Conservation (phyloP, 2,797 vertebrate species). For the Lagorchestes hirsutus region DNA sequence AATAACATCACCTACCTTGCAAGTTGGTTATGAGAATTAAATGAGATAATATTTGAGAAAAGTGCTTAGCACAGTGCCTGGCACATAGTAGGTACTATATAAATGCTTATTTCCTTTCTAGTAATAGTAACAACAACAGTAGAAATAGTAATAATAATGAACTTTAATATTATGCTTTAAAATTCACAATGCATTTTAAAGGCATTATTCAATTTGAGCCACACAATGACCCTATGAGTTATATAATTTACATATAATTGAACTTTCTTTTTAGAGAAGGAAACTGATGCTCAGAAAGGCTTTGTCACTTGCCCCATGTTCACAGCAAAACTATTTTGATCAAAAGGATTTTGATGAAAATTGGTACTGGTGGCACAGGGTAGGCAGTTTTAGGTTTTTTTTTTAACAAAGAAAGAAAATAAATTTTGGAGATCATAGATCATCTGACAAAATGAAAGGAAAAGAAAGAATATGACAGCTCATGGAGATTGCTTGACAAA, state of each 20-base stretch:
- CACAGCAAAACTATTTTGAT: neutral
- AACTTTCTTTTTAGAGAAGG: neutral
- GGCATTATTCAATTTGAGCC: neutral
- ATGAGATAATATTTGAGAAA: neutral
- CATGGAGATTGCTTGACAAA: neutral
- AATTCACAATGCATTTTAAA: neutral
- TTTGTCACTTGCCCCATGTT: neutral
- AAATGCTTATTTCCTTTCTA: neutral
- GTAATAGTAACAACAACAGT: neutral
- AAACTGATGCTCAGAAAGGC: neutral
- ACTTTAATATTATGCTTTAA: neutral
- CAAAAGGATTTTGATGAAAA: neutral
- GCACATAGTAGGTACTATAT: neutral
- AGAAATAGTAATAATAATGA: neutral
- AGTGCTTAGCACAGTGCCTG: neutral
- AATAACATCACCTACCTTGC: neutral
- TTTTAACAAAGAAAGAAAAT: neutral
- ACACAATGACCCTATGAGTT: neutral
- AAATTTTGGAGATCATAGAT: neutral
- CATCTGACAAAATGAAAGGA: neutral
- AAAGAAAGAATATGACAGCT: neutral
- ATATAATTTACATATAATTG: neutral
- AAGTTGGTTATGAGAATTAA: neutral
- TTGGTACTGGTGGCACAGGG: neutral
- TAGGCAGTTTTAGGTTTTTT: neutral